phyloP scores from a whole-genome alignment of 2,888 invertebrate species.

The Epistrophe eligans region DNA sequence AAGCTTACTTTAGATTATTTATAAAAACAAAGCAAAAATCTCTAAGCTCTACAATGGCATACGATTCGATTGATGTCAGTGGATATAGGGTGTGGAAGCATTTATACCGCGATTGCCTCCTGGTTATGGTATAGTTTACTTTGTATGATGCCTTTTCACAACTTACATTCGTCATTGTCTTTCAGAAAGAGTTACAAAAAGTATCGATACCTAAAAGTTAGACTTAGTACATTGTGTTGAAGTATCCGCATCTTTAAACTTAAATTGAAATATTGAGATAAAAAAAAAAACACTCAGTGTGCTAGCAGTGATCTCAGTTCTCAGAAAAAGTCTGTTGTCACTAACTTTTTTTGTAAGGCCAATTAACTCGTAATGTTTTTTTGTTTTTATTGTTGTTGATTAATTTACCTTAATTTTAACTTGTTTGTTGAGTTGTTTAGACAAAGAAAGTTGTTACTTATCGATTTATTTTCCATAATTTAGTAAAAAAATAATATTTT shows the following conservation, averaged over 20 bases:
- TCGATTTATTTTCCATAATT: background rate
- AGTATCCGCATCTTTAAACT: conserved; percentile 16
- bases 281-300: background rate
- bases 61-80: conserved; percentile 47
- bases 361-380: background rate
- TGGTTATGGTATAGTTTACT: conserved; percentile 8
- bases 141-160: conserved; percentile 14
- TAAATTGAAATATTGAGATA: conserved; percentile 5
- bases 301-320: conserved; percentile 4
- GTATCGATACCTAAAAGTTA: conserved; percentile 3
- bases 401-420: background rate
- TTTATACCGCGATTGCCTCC: conserved; percentile 46
- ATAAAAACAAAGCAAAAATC: background rate
- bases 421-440: background rate
- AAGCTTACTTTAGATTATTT: conserved; percentile 28
- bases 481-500: background rate
- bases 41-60: conserved; percentile 29
- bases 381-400: background rate
- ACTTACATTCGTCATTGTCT: conserved; percentile 21
- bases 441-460: background rate
- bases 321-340: conserved; percentile 7
- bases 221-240: background rate
- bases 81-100: conserved; percentile 46
- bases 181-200: background rate
- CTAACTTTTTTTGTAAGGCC: conserved; percentile 14